Base-by-base conservation (phyloP, 2,888 invertebrate genomes). In the Diaperis boleti region DNA sequence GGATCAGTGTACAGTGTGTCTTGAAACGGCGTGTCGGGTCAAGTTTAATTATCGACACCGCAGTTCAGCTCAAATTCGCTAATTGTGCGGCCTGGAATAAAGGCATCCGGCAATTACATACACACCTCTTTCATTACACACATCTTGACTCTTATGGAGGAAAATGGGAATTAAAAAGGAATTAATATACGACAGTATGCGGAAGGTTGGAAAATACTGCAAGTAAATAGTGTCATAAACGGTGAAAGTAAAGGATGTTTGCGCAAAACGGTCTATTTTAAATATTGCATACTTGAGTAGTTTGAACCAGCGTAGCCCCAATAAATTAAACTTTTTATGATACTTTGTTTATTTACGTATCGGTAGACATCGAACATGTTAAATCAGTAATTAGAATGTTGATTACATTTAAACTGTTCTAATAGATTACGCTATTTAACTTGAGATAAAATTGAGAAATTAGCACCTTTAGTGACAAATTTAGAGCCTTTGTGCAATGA, bases 41-140 rank as follows among this genome's bases (percentile, higher is more conserved):
- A 59, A 33, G 63, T 66, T 70, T 69, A 70, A 72, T 72, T 71
- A 72, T n/a, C n/a, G n/a, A 65, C 67, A 55, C 65, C 62, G 65
- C 59, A 59, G 65, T 50, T 67, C 55, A 63, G 66, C 68, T 70
- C 68, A 67, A 67, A 71, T 68, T 68, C 66, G 65, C 68, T 69
- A 69, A 67, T 67, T 65, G 47, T 37, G 13, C 45, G 11, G 45
- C 18, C 20, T 11, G 26, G 15, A 29, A 45, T 13, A 29, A 29
- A 45, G 45, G 45, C 45, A 50, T 50, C 35, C 35, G 33, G 20
- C 22, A 39, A 39, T 52, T 52, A 52, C 3, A 26, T 20, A 39
- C 52, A 52, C 37, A 45, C 45, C 45, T 45, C 45, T 22, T 22
- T 45, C 45, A 45, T 45, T 45, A 45, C 29, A 20, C 45, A 3